A percentile compares a stretch with the other conserved stretches of the same genome.
These are phyloP conservation scores for Polyploca ridens DNA, from an alignment of 2,888 invertebrate genomes.

Conservation along the genomic window DNA sequence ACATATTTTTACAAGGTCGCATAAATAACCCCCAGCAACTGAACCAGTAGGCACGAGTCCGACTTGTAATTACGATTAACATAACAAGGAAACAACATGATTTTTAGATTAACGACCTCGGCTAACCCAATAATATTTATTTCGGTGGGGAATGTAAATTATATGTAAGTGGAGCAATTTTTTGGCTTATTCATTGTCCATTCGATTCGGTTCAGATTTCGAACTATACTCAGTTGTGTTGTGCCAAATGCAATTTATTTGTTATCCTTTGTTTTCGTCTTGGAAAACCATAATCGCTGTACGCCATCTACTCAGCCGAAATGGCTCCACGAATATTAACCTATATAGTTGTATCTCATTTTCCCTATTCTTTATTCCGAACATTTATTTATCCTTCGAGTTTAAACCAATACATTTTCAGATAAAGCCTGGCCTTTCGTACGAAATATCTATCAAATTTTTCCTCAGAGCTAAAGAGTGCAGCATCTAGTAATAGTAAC, in stretches of 20 bases:
- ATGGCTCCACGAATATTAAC: constrained; percentile 21
- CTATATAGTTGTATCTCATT: constrained; percentile 23
- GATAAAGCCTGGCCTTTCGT: not conserved
- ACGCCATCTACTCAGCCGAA: constrained; percentile 22
- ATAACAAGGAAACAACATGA: constrained; percentile 33
- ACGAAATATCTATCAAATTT: not conserved
- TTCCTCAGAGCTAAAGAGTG: not conserved
- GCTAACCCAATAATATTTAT: constrained; percentile 27
- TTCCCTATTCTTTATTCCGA: constrained; percentile 20
- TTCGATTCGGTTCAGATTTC: constrained; percentile 51
- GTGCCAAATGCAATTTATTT: constrained; percentile 63
- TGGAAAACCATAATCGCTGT: constrained; percentile 24
- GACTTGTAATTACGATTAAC: constrained; percentile 25
- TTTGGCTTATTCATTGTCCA: constrained; percentile 67
- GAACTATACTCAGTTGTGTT: constrained; percentile 34
- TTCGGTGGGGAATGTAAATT: constrained; percentile 44
- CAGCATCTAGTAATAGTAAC: not conserved
- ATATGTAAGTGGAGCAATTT: constrained; percentile 67
- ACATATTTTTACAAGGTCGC: constrained; percentile 36
- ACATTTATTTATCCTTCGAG: constrained; percentile 9
- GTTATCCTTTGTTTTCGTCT: constrained; percentile 44
- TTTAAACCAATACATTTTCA: not conserved
- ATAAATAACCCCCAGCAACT: constrained; percentile 16
- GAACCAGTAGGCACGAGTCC: constrained; percentile 18
- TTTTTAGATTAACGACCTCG: constrained; percentile 28